Evolutionary conservation across 2,113 vertebrate genomes (phyloP).

Genomic region (Ifrita kowaldi): DNA sequence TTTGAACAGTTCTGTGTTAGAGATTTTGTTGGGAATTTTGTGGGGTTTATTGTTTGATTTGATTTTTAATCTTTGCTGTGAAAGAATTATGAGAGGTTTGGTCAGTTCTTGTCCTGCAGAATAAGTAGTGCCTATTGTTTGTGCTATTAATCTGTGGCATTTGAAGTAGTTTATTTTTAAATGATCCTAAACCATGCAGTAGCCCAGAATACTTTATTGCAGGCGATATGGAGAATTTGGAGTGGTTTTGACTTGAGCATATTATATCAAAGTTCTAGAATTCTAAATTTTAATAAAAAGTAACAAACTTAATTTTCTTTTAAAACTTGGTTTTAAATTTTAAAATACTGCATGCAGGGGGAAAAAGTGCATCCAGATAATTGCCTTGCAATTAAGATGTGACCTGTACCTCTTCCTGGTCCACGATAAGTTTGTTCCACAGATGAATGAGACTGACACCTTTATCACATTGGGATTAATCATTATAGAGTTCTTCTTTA

Average conservation of each 20-base stretch:
- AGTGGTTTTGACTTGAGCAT: not conserved
- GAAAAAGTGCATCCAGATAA: not conserved
- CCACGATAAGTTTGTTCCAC: not conserved
- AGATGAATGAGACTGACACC: not conserved
- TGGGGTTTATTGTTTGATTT: not conserved
- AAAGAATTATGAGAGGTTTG: not conserved
- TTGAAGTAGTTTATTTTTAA: not conserved
- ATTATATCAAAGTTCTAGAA: not conserved
- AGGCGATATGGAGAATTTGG: not conserved
- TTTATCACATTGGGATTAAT: not conserved
- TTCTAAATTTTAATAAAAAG: not conserved
- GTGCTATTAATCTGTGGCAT: not conserved
- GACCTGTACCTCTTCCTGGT: not conserved
- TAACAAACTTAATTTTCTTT: not conserved
- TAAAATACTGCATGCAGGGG: not conserved
- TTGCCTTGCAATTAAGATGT: not conserved
- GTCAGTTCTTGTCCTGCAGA: not conserved
- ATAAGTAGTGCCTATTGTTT: not conserved
- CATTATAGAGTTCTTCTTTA: not conserved
- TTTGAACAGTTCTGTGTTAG: not conserved
- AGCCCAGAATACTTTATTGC: not conserved
- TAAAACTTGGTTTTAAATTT: no score
- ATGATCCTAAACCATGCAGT: not conserved
- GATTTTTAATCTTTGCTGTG: not conserved
- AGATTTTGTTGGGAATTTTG: not conserved